Percentiles rank a stretch among this genome's conserved stretches.
These are phyloP conservation scores for Atherinosoma microstoma DNA, from an alignment of 2,797 vertebrate species.

Conservation along the genomic window DNA sequence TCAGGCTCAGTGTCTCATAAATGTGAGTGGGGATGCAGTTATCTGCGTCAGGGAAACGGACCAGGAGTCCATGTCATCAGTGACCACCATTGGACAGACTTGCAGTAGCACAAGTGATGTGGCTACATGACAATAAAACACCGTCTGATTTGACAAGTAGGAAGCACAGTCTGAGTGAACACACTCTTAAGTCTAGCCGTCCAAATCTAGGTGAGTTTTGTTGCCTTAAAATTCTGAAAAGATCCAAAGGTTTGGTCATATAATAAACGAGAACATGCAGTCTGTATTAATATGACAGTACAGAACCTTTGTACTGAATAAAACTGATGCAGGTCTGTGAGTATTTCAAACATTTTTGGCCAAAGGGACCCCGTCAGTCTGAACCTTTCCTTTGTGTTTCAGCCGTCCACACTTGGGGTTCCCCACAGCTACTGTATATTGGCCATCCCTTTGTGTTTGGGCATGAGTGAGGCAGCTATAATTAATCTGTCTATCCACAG, in stretches of 20 bases:
- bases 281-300: conserved; percentile 21
- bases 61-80: conserved; percentile 79
- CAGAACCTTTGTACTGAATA: conserved; percentile 30
- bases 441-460: conserved; percentile 32
- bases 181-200: conserved; percentile 52
- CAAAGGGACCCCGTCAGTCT: conserved; percentile 29
- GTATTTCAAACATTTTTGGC: conserved; percentile 27
- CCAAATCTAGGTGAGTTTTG: conserved; percentile 58
- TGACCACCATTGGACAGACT: conserved; percentile 53
- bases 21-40: conserved; percentile 96
- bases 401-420: conserved; percentile 47
- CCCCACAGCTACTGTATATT: conserved; percentile 26
- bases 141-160: conserved; percentile 13
- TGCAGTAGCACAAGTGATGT: conserved; percentile 63
- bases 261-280: conserved; percentile 30
- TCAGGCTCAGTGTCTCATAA: conserved; percentile 98
- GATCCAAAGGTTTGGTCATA: conserved; percentile 51
- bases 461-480: conserved; percentile 62
- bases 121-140: conserved; percentile 68
- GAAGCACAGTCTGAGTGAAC: conserved; percentile 30
- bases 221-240: conserved; percentile 70
- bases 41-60: conserved; percentile 92
- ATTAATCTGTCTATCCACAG: conserved; percentile 45
- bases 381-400: conserved; percentile 33
- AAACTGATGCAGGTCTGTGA: conserved; percentile 15